Evolutionary conservation across 2,888 invertebrate species (phyloP).

Genomic region (Drosophila nr. medialis): DNA sequence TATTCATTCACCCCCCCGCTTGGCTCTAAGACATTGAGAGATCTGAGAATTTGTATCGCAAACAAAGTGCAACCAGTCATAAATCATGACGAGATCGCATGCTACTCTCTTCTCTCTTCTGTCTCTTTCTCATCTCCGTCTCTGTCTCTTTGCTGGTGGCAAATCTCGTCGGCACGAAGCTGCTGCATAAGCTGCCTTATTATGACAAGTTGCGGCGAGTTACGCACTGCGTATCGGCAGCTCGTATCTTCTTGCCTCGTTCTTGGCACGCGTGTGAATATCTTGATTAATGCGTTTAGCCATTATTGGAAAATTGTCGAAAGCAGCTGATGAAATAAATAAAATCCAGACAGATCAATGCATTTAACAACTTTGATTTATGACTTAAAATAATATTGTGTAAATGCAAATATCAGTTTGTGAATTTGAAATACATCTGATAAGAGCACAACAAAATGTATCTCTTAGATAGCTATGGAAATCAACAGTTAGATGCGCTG

Average conservation of each 20-base stretch:
- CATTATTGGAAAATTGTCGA: conserved; percentile 48
- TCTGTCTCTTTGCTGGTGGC: conserved; percentile 12
- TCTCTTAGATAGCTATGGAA: conserved; percentile 45
- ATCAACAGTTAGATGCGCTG: conserved; percentile 66
- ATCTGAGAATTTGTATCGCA: conserved; percentile 47
- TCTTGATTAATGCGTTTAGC: conserved; percentile 66
- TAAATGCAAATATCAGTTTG: background rate
- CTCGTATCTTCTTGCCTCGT: conserved; percentile 39
- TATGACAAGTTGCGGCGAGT: conserved; percentile 64
- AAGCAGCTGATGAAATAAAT: conserved; percentile 4
- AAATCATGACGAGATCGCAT: conserved; percentile 65
- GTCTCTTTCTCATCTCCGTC: background rate
- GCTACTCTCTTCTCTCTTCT: conserved; percentile 22
- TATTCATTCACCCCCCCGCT: background rate
- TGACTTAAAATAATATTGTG: background rate
- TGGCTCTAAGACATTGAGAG: conserved; percentile 18
- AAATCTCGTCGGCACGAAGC: conserved; percentile 47
- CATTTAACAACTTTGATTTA: background rate
- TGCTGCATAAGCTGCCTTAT: conserved; percentile 55
- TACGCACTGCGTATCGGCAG: conserved; percentile 52
- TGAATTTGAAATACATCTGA: background rate
- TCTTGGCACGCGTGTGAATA: conserved; percentile 42
- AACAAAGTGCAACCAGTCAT: conserved; percentile 42
- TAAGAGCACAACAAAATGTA: conserved; percentile 37
- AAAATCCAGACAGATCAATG: background rate